A percentile compares a stretch with the other conserved stretches of the same genome.
Evolutionary conservation across 2,888 invertebrate species (phyloP).

Genomic region (Scaeva pyrastri): DNA sequence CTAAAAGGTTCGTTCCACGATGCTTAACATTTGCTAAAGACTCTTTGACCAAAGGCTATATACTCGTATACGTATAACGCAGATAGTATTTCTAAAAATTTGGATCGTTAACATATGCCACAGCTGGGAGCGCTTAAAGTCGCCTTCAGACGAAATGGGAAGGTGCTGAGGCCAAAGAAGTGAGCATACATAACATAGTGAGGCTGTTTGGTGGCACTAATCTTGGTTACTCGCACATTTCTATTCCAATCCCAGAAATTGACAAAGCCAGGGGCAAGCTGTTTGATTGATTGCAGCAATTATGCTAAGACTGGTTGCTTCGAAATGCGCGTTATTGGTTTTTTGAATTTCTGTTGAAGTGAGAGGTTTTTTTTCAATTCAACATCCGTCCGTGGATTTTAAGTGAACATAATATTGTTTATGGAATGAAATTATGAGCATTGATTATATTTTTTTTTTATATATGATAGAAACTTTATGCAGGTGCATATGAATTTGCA

Average conservation of each 20-base stretch:
- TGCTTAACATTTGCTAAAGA: not conserved
- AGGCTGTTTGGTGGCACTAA: slow-evolving; percentile 15
- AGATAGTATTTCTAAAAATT: slow-evolving; percentile 53
- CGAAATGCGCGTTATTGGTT: slow-evolving; percentile 38
- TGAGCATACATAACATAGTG: not conserved
- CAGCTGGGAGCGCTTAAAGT: slow-evolving; percentile 39
- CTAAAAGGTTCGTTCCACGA: slow-evolving; percentile 66
- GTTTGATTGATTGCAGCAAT: slow-evolving; percentile 68
- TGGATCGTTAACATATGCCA: slow-evolving; percentile 56
- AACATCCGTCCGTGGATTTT: no score
- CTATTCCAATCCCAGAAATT: not conserved
- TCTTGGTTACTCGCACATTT: not conserved
- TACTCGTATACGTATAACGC: no score
- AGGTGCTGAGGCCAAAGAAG: slow-evolving; percentile 17
- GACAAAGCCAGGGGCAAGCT: slow-evolving; percentile 43
- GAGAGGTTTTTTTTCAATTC: slow-evolving; percentile 9
- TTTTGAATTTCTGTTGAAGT: not conserved
- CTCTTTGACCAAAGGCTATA: not conserved
- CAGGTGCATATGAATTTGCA: no score
- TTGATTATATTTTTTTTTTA: no score
- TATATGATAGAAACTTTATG: no score
- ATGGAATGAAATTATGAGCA: no score
- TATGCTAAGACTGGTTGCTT: slow-evolving; percentile 60
- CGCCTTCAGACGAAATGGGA: slow-evolving; percentile 29
- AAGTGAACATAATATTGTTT: no score